These are phyloP conservation scores for Dasyurus viverrinus DNA, from an alignment of 2,113 vertebrate species.

Conservation along the genomic window DNA sequence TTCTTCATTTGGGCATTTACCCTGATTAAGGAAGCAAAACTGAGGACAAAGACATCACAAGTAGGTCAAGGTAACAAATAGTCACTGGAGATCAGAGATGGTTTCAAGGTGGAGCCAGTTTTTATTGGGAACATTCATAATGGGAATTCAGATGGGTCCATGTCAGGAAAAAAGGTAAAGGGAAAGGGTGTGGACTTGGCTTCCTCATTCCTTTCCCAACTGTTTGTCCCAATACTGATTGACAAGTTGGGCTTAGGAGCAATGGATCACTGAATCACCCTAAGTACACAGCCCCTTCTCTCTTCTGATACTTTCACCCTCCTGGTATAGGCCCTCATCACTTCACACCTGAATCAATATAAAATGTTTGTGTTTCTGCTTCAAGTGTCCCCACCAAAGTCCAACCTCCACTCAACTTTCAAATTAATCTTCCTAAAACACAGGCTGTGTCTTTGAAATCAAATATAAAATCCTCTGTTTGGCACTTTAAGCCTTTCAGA, in stretches of 20 bases:
- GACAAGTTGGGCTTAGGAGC: no score
- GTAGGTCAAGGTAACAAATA: not conserved
- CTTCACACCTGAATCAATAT: not conserved
- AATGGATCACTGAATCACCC: no score
- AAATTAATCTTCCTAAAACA: not conserved
- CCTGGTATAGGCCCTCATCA: not conserved
- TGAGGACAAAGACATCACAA: not conserved
- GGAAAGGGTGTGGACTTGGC: no score
- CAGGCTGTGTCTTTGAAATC: not conserved
- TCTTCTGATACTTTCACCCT: not conserved
- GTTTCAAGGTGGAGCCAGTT: not conserved
- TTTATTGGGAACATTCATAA: not conserved
- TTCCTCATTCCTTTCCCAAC: no score
- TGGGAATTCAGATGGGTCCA: not conserved
- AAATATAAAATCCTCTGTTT: no score
- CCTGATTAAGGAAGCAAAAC: not conserved
- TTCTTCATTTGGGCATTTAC: not conserved
- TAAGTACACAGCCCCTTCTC: not conserved
- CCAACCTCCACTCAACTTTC: not conserved
- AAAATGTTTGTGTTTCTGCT: not conserved
- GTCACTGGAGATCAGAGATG: not conserved
- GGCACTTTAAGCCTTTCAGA: no score
- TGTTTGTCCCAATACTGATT: no score
- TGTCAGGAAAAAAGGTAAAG: not conserved
- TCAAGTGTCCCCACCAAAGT: not conserved